phyloP scores from a whole-genome alignment of 2,888 invertebrate genomes.

The Stenodera caucasica region DNA sequence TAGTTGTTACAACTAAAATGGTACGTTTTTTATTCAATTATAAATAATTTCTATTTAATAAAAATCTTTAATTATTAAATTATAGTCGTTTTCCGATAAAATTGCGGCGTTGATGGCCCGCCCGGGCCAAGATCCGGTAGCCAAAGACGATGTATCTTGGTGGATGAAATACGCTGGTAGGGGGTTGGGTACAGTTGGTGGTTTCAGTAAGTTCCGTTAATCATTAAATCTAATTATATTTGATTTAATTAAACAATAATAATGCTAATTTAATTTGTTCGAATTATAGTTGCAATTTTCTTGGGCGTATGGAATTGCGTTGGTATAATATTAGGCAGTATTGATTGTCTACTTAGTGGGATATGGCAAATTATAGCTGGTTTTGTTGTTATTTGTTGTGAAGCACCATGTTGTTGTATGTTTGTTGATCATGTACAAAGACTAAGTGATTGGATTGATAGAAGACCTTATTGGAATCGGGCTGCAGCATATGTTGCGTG shows the following conservation, averaged over 20 bases:
- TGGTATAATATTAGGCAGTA: conserved; percentile 64
- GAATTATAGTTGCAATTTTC: conserved; percentile 77
- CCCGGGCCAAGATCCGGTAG: conserved; percentile 75
- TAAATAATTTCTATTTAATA: not conserved
- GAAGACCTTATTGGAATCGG: conserved; percentile 86
- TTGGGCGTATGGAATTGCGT: conserved; percentile 78
- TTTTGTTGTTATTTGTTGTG: conserved; percentile 83
- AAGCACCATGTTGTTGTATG: conserved; percentile 97
- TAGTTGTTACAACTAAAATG: not conserved
- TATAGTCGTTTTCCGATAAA: conserved; percentile 77
- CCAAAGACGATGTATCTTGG: conserved; percentile 85
- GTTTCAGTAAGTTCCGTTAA: conserved; percentile 70
- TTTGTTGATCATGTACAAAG: conserved; percentile 93
- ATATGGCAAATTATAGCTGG: conserved; percentile 89
- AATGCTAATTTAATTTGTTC: not conserved
- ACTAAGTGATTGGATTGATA: conserved; percentile 80
- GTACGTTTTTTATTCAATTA: not conserved
- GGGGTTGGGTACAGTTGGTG: conserved; percentile 80
- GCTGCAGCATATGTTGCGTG: conserved; percentile 83
- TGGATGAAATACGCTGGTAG: conserved; percentile 87
- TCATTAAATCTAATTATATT: conserved; percentile 8
- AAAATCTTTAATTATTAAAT: conserved; percentile 7
- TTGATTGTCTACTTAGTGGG: conserved; percentile 73
- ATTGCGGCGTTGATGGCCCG: conserved; percentile 77
- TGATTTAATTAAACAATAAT: conserved; percentile 14